Percentiles rank a stretch among this genome's conserved stretches.
These are phyloP conservation scores for Platycheirus albimanus DNA, from an alignment of 2,888 invertebrate genomes.

Conservation along the genomic window DNA sequence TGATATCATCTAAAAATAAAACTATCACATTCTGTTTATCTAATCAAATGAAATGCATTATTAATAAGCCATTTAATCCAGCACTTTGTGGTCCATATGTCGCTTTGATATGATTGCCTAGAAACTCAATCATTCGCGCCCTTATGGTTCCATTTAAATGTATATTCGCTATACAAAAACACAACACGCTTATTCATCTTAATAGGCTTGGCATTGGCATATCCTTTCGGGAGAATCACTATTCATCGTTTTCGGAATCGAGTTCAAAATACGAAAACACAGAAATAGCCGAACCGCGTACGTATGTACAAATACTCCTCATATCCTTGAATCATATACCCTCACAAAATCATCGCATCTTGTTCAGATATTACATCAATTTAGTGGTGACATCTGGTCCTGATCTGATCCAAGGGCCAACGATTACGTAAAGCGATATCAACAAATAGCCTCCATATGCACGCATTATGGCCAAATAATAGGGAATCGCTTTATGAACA, in stretches of 20 bases:
- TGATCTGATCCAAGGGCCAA: slow-evolving; percentile 63
- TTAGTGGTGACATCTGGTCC: slow-evolving; percentile 73
- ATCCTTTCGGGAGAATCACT: slow-evolving; percentile 45
- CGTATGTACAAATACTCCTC: not conserved
- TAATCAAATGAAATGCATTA: slow-evolving; percentile 24
- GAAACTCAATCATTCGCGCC: slow-evolving; percentile 67
- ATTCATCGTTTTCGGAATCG: slow-evolving; percentile 45
- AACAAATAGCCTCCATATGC: slow-evolving; percentile 71
- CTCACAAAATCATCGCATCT: slow-evolving; percentile 36
- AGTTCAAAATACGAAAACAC: slow-evolving; percentile 14
- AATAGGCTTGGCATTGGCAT: slow-evolving; percentile 33
- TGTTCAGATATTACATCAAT: slow-evolving; percentile 67
- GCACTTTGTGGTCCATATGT: not conserved
- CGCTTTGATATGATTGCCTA: slow-evolving; percentile 1
- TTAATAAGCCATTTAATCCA: slow-evolving; percentile 49
- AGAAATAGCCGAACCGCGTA: slow-evolving; percentile 3
- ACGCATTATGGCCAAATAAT: slow-evolving; percentile 73
- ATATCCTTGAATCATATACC: slow-evolving; percentile 14
- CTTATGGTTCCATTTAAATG: slow-evolving; percentile 57
- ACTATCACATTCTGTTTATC: not conserved
- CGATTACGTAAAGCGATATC: slow-evolving; percentile 72
- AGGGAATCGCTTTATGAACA: slow-evolving; percentile 69
- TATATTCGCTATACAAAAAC: slow-evolving; percentile 23
- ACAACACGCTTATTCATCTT: slow-evolving; percentile 8
- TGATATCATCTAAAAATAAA: not conserved